A percentile compares a stretch with the other conserved stretches of the same genome.
These are phyloP conservation scores for Drosophila phalerata DNA, from an alignment of 2,888 invertebrate genomes.

Conservation along the genomic window DNA sequence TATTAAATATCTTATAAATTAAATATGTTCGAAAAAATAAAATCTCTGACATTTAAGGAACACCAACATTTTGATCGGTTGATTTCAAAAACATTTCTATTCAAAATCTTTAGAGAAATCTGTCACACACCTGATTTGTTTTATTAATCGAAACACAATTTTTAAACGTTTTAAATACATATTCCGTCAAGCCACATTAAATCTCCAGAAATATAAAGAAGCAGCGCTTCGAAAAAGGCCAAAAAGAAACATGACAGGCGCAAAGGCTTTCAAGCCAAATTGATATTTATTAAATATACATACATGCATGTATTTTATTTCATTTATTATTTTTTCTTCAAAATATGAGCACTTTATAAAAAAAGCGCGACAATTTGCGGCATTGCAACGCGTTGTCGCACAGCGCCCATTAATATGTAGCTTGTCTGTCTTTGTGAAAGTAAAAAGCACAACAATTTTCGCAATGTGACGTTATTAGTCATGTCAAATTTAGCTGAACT, in stretches of 20 bases:
- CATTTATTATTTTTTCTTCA: conserved; percentile 24
- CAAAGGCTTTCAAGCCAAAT: conserved; percentile 65
- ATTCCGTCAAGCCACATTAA: conserved; percentile 30
- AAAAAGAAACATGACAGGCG: conserved; percentile 24
- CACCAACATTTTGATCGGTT: too few species aligned
- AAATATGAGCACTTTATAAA: conserved; percentile 33
- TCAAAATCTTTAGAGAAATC: too few species aligned
- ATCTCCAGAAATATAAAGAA: conserved; percentile 13
- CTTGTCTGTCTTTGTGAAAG: not conserved
- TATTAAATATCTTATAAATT: too few species aligned
- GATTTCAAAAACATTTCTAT: too few species aligned
- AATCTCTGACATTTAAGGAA: too few species aligned
- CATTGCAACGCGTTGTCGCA: conserved; percentile 1
- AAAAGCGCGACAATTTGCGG: conserved; percentile 10
- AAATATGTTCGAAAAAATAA: too few species aligned
- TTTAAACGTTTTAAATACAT: conserved; percentile 21
- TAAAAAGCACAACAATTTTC: conserved; percentile 42
- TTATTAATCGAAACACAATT: too few species aligned
- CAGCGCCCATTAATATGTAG: conserved; percentile 17
- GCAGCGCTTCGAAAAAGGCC: conserved; percentile 7
- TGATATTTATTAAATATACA: conserved; percentile 65
- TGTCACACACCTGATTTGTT: too few species aligned
- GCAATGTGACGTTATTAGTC: conserved; percentile 70
- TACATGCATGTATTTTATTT: conserved; percentile 18
- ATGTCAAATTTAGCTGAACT: conserved; percentile 71